Evolutionary conservation across 2,797 vertebrate genomes (phyloP), one percentile per base, ranked within the genome.

Genomic region (Dipus sagitta): DNA sequence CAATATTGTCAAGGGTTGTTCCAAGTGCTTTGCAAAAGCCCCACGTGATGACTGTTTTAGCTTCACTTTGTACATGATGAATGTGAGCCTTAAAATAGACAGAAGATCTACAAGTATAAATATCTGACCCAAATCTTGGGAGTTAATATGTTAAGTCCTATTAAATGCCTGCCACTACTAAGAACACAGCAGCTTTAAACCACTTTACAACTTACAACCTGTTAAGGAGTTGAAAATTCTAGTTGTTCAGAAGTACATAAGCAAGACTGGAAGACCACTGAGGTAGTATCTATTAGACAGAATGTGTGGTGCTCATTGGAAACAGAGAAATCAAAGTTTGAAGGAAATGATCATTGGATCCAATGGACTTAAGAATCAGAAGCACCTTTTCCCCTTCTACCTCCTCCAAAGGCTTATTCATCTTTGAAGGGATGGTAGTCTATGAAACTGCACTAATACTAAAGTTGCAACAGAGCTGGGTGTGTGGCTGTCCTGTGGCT

Each of bases 341-440:
- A 86, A 89, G 62, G 62, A 95, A 93, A 80, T 75, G 82, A 64
- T 83, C 12, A 74, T 83, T 77, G 94, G 47, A 77, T 77, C 42
- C 3, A 85, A 54, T 7, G 30, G 86, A 1, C 5, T 13, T 20
- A 65, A 78, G 38, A 88, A 58, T 94, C 26, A 86, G 72, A 64
- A 92, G n/a, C 21, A 65, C 38, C 68, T 62, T 77, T 86, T 86
- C 32, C 20, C 67, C 28, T 74, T 82, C 8, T 34, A 74, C 74
- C 86, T 90, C 62, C 52, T 47, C 65, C 68, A 90, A 94, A 38
- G 71, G 23, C 14, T 88, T 65, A 23, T 72, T 79, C 88, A 89
- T 68, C 74, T 81, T 84, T 32, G 62, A 23, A 28, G 60, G 20
- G 42, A 81, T 10, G 3, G 28, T 64, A 90, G 38, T 60, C 88